Base-by-base conservation (phyloP, 2,888 invertebrate genomes). In the Crematogaster levior region DNA sequence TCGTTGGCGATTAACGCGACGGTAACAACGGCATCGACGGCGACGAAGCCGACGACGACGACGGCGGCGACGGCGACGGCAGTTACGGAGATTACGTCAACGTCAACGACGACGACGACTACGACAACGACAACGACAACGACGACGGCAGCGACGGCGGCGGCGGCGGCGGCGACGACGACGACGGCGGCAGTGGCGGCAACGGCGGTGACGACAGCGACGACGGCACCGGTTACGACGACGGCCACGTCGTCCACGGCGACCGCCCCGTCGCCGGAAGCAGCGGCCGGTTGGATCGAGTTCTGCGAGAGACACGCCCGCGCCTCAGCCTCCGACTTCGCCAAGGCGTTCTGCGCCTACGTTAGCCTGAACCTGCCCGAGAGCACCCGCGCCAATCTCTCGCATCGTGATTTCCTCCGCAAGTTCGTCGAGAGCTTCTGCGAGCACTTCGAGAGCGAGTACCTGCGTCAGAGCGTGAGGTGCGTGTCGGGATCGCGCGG, bases 261-360 rank as follows among this genome's bases (percentile, higher is more conserved):
- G 77, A 91, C 88, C 82, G 90, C 89, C 85, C 91, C 89, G 95
- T 94, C 95, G 92, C 95, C 95, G 94, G 96, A 96, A 93, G 96
- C 96, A 92, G 96, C 96, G 89, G 94, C 95, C 93, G 96, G 96
- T 93, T 98, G 98, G 98, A 96, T 96, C 93, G 97, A 98, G 94
- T 97, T 98, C 94, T 98, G 98, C 95, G 97, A 98, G 95, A 96
- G 98, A 94, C 98, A 98, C 95, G 98, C 98, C 83, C 96, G 96
- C 92, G 96, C 97, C 84, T 97, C 98, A 81, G 98, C 98, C 84
- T 97, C 97, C 92, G 98, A 98, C 95, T 98, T 98, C 95, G 97
- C 98, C 91, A 97, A 97, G 95, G 97, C 97, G 91, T 98, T 98
- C 95, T 96, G 97, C 88, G 97, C 97, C 89, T 98, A 97, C 93